phyloP scores from a whole-genome alignment of 2,797 vertebrate species.

The Onychomys arenicola region DNA sequence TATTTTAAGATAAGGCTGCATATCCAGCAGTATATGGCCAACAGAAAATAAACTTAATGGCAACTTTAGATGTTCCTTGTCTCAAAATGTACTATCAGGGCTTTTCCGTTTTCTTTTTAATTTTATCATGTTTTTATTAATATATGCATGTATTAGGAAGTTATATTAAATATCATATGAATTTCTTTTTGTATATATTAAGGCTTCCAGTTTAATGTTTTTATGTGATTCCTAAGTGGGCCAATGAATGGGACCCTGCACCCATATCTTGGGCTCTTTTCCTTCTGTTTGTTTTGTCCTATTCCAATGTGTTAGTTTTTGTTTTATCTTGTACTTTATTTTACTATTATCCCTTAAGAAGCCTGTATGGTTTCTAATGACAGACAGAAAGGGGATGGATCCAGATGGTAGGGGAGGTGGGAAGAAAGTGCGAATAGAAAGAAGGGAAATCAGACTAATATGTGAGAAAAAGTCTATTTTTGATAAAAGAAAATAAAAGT shows the following conservation, averaged over 20 bases:
- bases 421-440: background rate
- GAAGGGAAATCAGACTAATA: background rate
- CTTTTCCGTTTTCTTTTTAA: background rate
- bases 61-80: background rate
- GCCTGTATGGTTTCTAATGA: background rate
- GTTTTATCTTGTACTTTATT: background rate
- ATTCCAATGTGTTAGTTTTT: background rate
- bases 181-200: background rate
- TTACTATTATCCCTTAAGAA: background rate
- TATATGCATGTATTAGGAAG: too few relatives aligned
- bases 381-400: background rate
- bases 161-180: background rate
- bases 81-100: background rate
- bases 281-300: background rate
- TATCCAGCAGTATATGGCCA: background rate
- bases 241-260: background rate
- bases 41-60: background rate
- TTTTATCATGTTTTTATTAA: background rate
- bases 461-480: background rate
- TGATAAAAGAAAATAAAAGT: background rate
- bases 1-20: background rate
- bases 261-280: background rate
- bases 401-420: background rate
- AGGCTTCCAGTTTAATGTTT: background rate
- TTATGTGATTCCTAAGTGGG: background rate